phyloP scores from a whole-genome alignment of 37 sponge, comb jelly and placozoan species.

The Geodia barretti region DNA sequence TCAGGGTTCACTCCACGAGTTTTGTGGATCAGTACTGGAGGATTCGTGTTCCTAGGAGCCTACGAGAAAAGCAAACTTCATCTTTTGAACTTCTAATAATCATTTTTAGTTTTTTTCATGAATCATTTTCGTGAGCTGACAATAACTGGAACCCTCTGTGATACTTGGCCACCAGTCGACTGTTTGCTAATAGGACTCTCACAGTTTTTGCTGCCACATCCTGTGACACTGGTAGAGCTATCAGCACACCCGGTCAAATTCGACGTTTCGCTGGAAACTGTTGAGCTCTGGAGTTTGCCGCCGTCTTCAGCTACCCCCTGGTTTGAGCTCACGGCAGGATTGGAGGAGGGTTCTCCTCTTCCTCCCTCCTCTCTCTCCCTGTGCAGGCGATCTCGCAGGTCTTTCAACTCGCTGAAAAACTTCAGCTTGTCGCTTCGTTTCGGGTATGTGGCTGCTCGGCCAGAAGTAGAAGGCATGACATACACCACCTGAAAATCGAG shows the following conservation, averaged over 20 bases:
- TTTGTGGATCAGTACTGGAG: slow-evolving; percentile 85
- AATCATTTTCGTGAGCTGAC: neutral
- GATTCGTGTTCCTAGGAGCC: slow-evolving; percentile 94
- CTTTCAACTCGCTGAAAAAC: slow-evolving; percentile 83
- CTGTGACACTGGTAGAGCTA: no score
- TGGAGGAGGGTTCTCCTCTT: no score
- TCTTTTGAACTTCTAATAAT: neutral
- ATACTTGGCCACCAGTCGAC: neutral
- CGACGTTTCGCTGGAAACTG: no score
- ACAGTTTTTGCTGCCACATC: no score
- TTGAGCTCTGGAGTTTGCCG: no score
- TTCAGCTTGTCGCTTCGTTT: slow-evolving; percentile 78
- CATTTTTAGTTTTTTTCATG: neutral
- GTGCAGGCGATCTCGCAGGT: slow-evolving; percentile 53
- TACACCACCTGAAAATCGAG: slow-evolving; percentile 67
- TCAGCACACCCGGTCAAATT: no score
- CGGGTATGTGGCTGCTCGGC: slow-evolving; percentile 80
- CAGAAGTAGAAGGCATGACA: slow-evolving; percentile 94
- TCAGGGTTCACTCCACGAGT: slow-evolving; percentile 85
- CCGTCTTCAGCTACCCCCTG: no score
- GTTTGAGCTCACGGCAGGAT: no score
- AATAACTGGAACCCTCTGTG: neutral
- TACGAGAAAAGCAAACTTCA: slow-evolving; percentile 67
- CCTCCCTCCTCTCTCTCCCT: slow-evolving; percentile 10
- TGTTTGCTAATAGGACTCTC: no score